Base-by-base conservation (phyloP, 2,888 invertebrate genomes). In the Epiblema foenella region DNA sequence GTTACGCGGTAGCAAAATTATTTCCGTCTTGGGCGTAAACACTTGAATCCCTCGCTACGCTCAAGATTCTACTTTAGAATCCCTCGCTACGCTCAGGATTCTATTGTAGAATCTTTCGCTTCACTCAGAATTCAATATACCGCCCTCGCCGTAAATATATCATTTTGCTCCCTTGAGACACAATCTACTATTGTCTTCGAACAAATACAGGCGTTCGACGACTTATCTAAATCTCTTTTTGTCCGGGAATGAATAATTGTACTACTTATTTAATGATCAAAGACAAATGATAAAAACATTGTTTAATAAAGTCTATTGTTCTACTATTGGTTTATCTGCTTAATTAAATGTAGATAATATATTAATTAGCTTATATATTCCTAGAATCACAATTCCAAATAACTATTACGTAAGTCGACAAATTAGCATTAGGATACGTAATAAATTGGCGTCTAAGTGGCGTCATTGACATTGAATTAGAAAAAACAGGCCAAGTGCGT, bases 381-480 rank as follows among this genome's bases (percentile, higher is more conserved):
- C 51, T 11, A 54, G 46, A 49, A 46, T 10, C 60, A 24, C 29
- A 18, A 37, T n/a, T 54, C 18, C 20, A 49, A 56, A 70, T 51
- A 37, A 15, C 33, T 20, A 66, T 65, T 70, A 20, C 70, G 65
- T 54, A 70, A 59, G 17, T 46, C 49, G 4, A 24, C 46, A 52
- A 63, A 51, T 18, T 52, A 39, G 49, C 62, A 57, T 62, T 56
- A 56, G 59, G 29, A 67, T 71, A 67, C 71, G 51, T 71, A 71
- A 71, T 39, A 49, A 71, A 71, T 56, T 24, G 56, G 71, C 56
- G 57, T 67, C 66, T 11, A 33, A 56, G 49, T 12, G 20, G 66
- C 71, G 71, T 71, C 71, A 71, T 57, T 71, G 71, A 71, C 71
- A 67, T 71, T 71, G 71, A 67, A 70, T 66, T 70, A 70, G 66